A percentile compares a stretch with the other conserved stretches of the same genome.
Evolutionary conservation across 1,140 invertebrate species (phyloP).

Genomic region (Panagrolaimus sp.): DNA sequence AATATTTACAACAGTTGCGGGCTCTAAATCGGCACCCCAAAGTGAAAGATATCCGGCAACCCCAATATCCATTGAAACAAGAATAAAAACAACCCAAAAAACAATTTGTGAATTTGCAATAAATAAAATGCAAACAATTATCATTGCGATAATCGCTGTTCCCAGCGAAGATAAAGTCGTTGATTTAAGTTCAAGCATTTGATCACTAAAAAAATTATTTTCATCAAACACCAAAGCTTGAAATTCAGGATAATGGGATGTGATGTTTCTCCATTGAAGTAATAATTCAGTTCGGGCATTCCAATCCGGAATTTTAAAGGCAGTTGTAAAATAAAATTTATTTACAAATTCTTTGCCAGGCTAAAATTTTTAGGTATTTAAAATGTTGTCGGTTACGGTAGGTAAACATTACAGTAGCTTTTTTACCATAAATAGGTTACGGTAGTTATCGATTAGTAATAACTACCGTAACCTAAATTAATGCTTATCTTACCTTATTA

Average conservation of each 20-base stretch:
- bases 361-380: constrained; percentile 36
- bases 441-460: not conserved
- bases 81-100: constrained; percentile 57
- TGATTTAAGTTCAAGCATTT: constrained; percentile 46
- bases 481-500: constrained; percentile 27
- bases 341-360: constrained; percentile 53
- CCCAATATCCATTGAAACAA: constrained; percentile 59
- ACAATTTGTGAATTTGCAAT: constrained; percentile 55
- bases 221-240: constrained; percentile 57
- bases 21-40: constrained; percentile 57
- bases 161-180: constrained; percentile 54
- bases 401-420: too few relatives aligned
- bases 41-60: constrained; percentile 57
- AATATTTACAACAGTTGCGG: constrained; percentile 58
- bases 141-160: constrained; percentile 55
- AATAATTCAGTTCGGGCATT: constrained; percentile 55
- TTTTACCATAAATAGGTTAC: too few relatives aligned
- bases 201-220: constrained; percentile 59
- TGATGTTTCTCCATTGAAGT: constrained; percentile 56
- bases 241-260: constrained; percentile 52
- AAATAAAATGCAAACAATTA: constrained; percentile 55
- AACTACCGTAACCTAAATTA: not conserved
- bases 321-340: constrained; percentile 58
- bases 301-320: constrained; percentile 58
- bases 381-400: too few relatives aligned